These are phyloP conservation scores for Phylloscopus trochiloides DNA, from an alignment of 2,113 vertebrate species.

Conservation along the genomic window DNA sequence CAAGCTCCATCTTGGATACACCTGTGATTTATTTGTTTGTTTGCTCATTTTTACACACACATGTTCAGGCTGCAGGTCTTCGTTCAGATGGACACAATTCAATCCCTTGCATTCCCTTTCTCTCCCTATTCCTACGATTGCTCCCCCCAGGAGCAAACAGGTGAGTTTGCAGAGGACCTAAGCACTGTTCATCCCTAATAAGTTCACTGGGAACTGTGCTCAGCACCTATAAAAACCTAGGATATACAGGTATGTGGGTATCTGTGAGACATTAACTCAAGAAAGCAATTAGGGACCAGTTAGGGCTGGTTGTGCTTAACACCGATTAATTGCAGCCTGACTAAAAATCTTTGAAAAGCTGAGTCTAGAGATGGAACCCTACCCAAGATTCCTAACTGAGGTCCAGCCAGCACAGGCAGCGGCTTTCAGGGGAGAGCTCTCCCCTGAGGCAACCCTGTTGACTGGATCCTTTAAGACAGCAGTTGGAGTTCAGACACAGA, in stretches of 20 bases:
- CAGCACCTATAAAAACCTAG: background rate
- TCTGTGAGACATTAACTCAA: background rate
- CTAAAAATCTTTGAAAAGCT: background rate
- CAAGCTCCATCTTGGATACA: background rate
- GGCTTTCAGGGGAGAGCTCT: background rate
- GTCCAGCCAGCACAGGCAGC: background rate
- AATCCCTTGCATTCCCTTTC: background rate
- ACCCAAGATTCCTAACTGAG: background rate
- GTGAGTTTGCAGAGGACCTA: background rate
- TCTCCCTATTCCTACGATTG: background rate
- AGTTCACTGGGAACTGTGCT: background rate
- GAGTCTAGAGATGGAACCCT: background rate
- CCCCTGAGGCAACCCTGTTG: background rate
- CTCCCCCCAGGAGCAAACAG: background rate
- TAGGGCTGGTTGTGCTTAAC: background rate
- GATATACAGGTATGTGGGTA: background rate
- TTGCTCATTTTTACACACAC: background rate
- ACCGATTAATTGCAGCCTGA: background rate
- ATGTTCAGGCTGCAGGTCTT: background rate
- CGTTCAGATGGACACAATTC: background rate
- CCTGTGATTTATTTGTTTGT: background rate
- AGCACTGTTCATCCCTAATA: background rate
- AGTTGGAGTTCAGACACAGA: background rate
- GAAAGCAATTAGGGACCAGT: background rate
- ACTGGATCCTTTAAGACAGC: background rate